phyloP scores from a whole-genome alignment of 1,140 invertebrate species.

The Drosophila pruinosa region DNA sequence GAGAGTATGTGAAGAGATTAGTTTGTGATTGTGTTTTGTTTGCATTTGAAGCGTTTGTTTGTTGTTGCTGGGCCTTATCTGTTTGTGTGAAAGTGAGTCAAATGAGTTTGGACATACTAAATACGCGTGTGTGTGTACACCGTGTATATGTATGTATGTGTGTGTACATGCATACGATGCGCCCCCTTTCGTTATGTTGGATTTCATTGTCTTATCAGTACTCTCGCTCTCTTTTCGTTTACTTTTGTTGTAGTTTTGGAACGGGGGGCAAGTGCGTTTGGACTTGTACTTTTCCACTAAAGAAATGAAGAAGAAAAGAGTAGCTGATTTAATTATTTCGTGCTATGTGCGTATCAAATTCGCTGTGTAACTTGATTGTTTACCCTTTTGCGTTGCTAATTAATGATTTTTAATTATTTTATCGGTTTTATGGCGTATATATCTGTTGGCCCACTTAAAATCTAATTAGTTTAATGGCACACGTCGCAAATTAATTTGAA shows the following conservation, averaged over 20 bases:
- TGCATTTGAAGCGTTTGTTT: conserved; percentile 51
- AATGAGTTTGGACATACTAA: conserved; percentile 55
- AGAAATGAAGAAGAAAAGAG: not conserved
- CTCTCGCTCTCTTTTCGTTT: conserved; percentile 25
- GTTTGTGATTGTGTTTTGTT: conserved; percentile 29
- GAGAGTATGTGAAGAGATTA: not conserved
- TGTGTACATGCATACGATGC: conserved; percentile 6
- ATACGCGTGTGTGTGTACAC: not conserved
- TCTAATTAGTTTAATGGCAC: conserved; percentile 68
- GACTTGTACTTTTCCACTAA: conserved; percentile 55
- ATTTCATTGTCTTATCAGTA: conserved; percentile 49
- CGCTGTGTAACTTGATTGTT: conserved; percentile 13
- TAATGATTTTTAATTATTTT: conserved; percentile 43
- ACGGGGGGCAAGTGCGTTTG: not conserved
- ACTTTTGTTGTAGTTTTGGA: conserved; percentile 13
- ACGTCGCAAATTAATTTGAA: conserved; percentile 73
- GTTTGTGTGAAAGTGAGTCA: conserved; percentile 74
- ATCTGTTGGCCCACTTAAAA: conserved; percentile 41
- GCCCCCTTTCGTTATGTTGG: conserved; percentile 12
- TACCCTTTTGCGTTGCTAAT: conserved; percentile 40
- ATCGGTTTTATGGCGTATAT: not conserved
- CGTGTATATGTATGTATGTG: too few relatives aligned
- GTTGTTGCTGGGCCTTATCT: conserved; percentile 44
- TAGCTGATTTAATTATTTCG: conserved; percentile 49
- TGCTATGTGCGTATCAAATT: conserved; percentile 28